Conservation (phyloP, 2,888 invertebrate genomes). For the Tanytarsus gracilentus region DNA sequence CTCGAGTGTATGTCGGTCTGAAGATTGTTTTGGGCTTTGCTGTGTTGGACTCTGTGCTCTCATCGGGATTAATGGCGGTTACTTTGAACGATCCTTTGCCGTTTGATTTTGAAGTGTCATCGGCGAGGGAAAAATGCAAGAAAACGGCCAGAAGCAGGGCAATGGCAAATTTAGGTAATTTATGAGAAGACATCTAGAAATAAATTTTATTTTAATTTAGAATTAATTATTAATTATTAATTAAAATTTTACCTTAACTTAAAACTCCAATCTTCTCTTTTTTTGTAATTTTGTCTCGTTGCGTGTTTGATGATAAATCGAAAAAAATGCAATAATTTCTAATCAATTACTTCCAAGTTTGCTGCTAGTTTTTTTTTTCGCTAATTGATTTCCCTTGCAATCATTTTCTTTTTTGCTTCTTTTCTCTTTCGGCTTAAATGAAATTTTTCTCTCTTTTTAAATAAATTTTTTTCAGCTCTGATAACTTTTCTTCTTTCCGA, state of each 20-base stretch:
- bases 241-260: no score
- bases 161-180: no score
- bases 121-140: no score
- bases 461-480: conserved; percentile 23
- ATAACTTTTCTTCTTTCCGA: conserved; percentile 21
- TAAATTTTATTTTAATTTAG: no score
- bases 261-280: no score
- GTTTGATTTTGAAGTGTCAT: neutral
- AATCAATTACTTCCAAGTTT: no score
- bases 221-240: no score
- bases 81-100: conserved; percentile 19
- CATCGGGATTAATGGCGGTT: no score
- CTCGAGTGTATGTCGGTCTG: conserved; percentile 55
- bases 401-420: neutral
- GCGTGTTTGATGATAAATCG: no score
- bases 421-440: neutral
- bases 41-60: neutral
- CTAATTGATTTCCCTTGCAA: conserved; percentile 3
- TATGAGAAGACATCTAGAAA: no score
- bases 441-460: neutral
- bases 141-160: neutral
- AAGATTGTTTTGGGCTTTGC: conserved; percentile 13
- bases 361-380: neutral
- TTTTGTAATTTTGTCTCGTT: no score
- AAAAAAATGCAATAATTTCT: no score